Conservation (phyloP, 1,140 invertebrate species). For the Heliconius nattereri region DNA sequence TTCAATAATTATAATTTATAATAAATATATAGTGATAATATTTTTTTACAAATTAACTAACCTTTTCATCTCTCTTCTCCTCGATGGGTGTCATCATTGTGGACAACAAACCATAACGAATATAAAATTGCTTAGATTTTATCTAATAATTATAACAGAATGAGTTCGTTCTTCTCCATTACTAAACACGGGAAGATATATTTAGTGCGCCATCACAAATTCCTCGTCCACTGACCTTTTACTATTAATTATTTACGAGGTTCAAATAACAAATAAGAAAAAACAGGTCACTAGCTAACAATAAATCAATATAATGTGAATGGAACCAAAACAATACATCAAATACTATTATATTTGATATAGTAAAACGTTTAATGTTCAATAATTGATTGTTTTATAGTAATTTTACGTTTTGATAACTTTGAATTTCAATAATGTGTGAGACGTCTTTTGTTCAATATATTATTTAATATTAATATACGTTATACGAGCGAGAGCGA, state of each 20-base stretch:
- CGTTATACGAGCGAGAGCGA: conserved; percentile 12
- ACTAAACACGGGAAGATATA: not conserved
- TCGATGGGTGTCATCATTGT: conserved; percentile 78
- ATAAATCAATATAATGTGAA: conserved; percentile 78
- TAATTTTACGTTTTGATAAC: not conserved
- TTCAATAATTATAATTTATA: too few species aligned
- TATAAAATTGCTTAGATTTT: conserved; percentile 16
- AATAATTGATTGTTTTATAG: not conserved
- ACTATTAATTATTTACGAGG: conserved; percentile 74
- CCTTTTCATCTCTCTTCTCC: conserved; percentile 79
- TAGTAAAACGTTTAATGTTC: not conserved
- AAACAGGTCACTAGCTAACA: conserved; percentile 74
- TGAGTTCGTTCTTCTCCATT: conserved; percentile 2
- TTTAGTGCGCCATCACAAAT: conserved; percentile 30
- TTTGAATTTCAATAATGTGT: not conserved
- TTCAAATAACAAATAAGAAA: conserved; percentile 65
- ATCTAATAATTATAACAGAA: conserved; percentile 25
- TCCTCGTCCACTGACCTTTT: conserved; percentile 40
- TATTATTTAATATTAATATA: conserved; percentile 15
- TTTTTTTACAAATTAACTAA: conserved; percentile 34
- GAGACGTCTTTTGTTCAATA: not conserved
- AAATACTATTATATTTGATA: conserved; percentile 2
- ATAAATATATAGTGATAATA: not conserved
- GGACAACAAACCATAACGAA: conserved; percentile 71
- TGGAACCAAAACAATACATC: conserved; percentile 69